Percentiles rank a stretch among this genome's conserved stretches.
These are phyloP conservation scores for Zaprionus africanus DNA, from an alignment of 1,140 invertebrate genomes.

Conservation along the genomic window DNA sequence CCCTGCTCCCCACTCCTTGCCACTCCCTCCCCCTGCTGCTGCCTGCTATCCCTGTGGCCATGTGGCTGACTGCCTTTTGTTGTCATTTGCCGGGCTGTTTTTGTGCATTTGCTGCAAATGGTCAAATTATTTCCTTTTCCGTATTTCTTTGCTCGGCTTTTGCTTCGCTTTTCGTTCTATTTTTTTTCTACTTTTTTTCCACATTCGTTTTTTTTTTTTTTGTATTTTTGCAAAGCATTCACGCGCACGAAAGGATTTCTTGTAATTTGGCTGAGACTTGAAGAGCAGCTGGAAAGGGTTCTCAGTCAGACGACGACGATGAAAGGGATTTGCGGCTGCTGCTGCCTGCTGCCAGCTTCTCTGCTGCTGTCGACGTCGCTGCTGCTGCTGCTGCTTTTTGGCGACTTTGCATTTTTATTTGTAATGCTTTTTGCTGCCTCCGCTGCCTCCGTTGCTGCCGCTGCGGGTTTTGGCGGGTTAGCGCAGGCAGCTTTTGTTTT, in stretches of 20 bases:
- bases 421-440: conserved; percentile 61
- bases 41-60: conserved; percentile 14
- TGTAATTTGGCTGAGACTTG: conserved; percentile 78
- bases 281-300: conserved; percentile 67
- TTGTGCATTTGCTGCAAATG: conserved; percentile 65
- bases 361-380: background rate
- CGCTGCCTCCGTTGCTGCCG: background rate
- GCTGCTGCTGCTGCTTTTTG: conserved; percentile 59
- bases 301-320: conserved; percentile 46
- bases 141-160: conserved; percentile 70
- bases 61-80: conserved; percentile 50
- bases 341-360: conserved; percentile 85
- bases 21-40: background rate
- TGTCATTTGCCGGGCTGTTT: conserved; percentile 51
- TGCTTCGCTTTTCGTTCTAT: conserved; percentile 41
- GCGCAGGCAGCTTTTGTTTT: conserved; percentile 73
- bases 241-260: conserved; percentile 83
- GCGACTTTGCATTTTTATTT: conserved; percentile 81
- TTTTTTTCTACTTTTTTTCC: conserved; percentile 18
- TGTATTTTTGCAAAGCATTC: conserved; percentile 69
- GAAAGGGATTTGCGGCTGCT: conserved; percentile 76
- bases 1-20: background rate
- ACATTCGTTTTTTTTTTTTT: conserved; percentile 12
- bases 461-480: conserved; percentile 67
- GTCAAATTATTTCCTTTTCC: conserved; percentile 83